Evolutionary conservation across 2,888 invertebrate species (phyloP), one percentile per base, ranked within the genome.

Genomic region (Spilosoma lubricipeda): DNA sequence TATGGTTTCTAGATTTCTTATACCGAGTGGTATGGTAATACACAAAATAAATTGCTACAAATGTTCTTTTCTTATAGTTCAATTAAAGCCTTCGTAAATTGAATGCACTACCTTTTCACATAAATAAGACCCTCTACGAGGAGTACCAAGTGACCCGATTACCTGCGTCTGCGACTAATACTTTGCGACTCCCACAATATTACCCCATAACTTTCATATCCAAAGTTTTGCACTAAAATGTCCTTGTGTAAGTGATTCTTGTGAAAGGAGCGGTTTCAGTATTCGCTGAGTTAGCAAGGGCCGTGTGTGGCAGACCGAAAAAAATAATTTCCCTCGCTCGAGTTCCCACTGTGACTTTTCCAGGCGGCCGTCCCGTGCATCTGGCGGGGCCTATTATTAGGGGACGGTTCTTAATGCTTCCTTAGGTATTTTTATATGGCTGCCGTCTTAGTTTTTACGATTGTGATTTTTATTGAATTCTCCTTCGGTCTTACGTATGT

Each of bases 251-350:
- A 91, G 90, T 91, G 86, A 90, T 90, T 89, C 88, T 85, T 86
- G 87, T 88, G 92, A 92, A 90, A 91, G 89, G 86, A 88, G 85
- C 89, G 87, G 87, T 88, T 89, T 89, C 87, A 91, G 92, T 91
- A 92, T 93, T 92, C 92, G 95, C 93, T 91, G 94, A 94, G 92
- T 92, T 90, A 90, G 94, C 93, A 91, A 92, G 94, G 94, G 94
- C 92, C 93, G 93, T 93, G 95, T 95, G 94, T 93, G 95, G 94
- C 89, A 95, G 95, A 95, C 95, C 95, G 95, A 95, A 94, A 95
- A 94, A 95, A 95, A 94, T 94, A 92, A 95, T 94, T 95, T 94
- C 92, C 92, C 87, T 90, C 95, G 95, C 94, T 94, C 92, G 94
- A 94, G 92, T 93, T 92, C 90, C 91, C 93, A 90, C 91, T 91